Conservation (phyloP, 2,113 vertebrate species). For the Oncorhynchus clarkii region DNA sequence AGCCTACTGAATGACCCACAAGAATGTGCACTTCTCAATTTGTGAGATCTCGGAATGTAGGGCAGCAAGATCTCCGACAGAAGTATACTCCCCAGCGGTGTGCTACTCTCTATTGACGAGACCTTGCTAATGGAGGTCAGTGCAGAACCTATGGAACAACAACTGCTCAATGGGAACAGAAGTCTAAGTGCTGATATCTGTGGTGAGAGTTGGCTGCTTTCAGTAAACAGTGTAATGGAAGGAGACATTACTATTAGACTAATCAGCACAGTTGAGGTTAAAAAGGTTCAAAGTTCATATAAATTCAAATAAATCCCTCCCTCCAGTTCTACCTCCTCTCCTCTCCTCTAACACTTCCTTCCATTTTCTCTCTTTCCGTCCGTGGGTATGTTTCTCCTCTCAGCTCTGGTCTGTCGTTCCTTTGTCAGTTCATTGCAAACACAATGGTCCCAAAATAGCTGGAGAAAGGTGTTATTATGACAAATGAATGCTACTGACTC, state of each 20-base stretch:
- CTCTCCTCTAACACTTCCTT: conserved; percentile 19
- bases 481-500: conserved; percentile 12
- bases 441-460: conserved; percentile 66
- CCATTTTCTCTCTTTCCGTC: conserved; percentile 19
- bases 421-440: conserved; percentile 33
- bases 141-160: not conserved
- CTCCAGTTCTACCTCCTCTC: not conserved
- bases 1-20: conserved; percentile 48
- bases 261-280: not conserved
- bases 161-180: too few species aligned
- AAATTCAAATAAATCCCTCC: not conserved
- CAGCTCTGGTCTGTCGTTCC: not conserved
- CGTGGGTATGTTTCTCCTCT: conserved; percentile 21
- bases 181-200: too few species aligned
- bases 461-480: conserved; percentile 18
- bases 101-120: not conserved
- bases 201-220: too few species aligned
- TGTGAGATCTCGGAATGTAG: conserved; percentile 26
- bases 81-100: not conserved
- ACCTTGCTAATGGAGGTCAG: not conserved
- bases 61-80: not conserved
- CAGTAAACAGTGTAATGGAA: not conserved
- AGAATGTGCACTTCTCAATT: conserved; percentile 40
- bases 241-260: not conserved
- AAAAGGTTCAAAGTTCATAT: not conserved